A percentile compares a stretch with the other conserved stretches of the same genome.
These are phyloP conservation scores for Scolanthus callimorphus DNA, from an alignment of 92 coral and sea anemone species.

Conservation along the genomic window DNA sequence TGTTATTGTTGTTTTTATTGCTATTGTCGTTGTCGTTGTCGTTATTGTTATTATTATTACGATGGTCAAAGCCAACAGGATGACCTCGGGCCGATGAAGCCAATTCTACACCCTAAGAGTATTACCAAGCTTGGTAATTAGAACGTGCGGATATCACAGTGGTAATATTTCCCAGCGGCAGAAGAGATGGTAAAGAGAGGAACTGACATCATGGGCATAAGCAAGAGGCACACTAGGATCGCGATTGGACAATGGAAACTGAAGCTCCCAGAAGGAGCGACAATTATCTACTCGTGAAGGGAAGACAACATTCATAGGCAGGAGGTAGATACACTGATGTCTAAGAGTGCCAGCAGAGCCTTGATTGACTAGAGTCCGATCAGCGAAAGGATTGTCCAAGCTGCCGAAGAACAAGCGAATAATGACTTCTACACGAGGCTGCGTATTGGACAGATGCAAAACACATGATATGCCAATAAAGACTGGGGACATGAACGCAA, in stretches of 20 bases:
- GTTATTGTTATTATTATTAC: neutral
- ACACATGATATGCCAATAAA: no score
- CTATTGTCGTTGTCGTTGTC: neutral
- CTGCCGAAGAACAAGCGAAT: no score
- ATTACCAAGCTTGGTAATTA: conserved; percentile 27
- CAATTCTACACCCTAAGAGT: conserved; percentile 17
- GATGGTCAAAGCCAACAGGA: neutral
- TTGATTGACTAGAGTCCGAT: conserved; percentile 30
- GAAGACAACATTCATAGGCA: conserved; percentile 23
- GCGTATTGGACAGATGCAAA: no score
- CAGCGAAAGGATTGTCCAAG: conserved; percentile 22
- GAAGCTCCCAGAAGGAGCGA: conserved; percentile 4
- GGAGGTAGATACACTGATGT: conserved; percentile 37
- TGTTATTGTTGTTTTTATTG: no score
- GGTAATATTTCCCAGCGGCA: conserved; percentile 34
- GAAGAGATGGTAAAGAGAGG: conserved; percentile 10
- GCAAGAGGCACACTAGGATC: conserved; percentile 15
- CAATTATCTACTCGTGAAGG: conserved; percentile 21
- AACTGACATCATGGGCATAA: conserved; percentile 14
- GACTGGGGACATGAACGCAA: no score
- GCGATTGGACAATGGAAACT: conserved; percentile 11
- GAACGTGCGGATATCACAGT: conserved; percentile 26
- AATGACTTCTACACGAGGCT: no score
- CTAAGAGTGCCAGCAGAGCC: conserved; percentile 11
- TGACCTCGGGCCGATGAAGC: neutral